Evolutionary conservation across 2,797 vertebrate genomes (phyloP).

Genomic region (Botia almorhae): DNA sequence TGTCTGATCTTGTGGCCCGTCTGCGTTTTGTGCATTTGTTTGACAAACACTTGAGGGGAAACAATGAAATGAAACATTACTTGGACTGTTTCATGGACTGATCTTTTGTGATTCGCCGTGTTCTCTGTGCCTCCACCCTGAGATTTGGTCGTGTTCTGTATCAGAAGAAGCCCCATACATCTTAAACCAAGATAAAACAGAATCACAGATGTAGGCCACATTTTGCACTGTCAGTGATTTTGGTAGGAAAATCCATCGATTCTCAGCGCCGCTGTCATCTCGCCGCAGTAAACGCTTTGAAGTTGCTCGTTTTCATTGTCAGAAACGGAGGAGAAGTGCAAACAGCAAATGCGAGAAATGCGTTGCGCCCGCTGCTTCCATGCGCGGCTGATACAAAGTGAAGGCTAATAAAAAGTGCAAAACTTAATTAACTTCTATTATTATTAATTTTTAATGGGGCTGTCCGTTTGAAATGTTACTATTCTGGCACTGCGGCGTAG

Average conservation of each 20-base stretch:
- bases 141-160: not conserved
- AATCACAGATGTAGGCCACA: constrained; percentile 23
- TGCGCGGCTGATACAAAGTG: not conserved
- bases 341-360: constrained; percentile 6
- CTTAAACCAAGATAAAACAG: constrained; percentile 39
- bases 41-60: constrained; percentile 46
- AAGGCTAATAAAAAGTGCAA: constrained; percentile 46
- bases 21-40: constrained; percentile 36
- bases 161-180: not conserved
- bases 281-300: constrained; percentile 22
- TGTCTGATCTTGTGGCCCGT: constrained; percentile 36
- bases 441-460: constrained; percentile 51
- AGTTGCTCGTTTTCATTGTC: constrained; percentile 10
- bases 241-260: constrained; percentile 18
- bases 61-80: constrained; percentile 36
- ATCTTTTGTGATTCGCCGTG: constrained; percentile 41
- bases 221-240: constrained; percentile 42
- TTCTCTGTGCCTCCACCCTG: constrained; percentile 7
- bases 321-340: not conserved
- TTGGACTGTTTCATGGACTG: constrained; percentile 34
- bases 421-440: constrained; percentile 47
- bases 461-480: constrained; percentile 50
- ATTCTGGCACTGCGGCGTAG: constrained; percentile 21
- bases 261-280: constrained; percentile 10
- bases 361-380: not conserved